Percentiles rank a stretch among this genome's conserved stretches.
phyloP scores from a whole-genome alignment of 2,797 vertebrate genomes.

The Neosilurus mollespiculum region DNA sequence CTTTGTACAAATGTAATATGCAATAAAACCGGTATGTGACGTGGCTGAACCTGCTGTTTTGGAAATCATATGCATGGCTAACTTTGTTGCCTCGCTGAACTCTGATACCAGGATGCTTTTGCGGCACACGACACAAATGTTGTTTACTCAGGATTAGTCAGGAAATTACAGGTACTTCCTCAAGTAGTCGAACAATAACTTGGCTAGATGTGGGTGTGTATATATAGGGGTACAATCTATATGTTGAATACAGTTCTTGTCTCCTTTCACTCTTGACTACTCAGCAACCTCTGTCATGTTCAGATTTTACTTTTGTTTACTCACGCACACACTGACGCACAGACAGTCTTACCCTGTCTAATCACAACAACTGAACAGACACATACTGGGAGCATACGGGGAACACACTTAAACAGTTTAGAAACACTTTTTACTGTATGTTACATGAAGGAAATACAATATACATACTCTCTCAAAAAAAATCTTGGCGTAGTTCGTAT shows the following conservation, averaged over 20 bases:
- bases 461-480: neutral
- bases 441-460: neutral
- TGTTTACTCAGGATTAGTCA: conserved; percentile 45
- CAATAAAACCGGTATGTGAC: conserved; percentile 10
- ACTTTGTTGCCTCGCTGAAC: conserved; percentile 40
- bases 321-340: neutral
- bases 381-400: neutral
- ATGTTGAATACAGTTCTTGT: neutral
- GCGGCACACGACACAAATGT: conserved; percentile 26
- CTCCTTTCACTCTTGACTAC: conserved; percentile 17
- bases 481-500: neutral
- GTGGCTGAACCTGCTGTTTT: conserved; percentile 31
- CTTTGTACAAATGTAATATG: neutral
- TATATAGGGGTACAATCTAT: neutral
- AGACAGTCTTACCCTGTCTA: neutral
- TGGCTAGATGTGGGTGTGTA: conserved; percentile 20
- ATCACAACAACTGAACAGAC: neutral
- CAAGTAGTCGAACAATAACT: conserved; percentile 43
- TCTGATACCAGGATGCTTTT: conserved; percentile 40
- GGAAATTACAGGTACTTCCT: conserved; percentile 52
- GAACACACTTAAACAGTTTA: neutral
- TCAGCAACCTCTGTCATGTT: conserved; percentile 25
- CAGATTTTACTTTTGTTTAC: neutral
- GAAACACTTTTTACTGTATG: neutral
- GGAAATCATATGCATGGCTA: conserved; percentile 17